phyloP scores from a whole-genome alignment of 1,140 invertebrate genomes.

The Nasonia longicornis region DNA sequence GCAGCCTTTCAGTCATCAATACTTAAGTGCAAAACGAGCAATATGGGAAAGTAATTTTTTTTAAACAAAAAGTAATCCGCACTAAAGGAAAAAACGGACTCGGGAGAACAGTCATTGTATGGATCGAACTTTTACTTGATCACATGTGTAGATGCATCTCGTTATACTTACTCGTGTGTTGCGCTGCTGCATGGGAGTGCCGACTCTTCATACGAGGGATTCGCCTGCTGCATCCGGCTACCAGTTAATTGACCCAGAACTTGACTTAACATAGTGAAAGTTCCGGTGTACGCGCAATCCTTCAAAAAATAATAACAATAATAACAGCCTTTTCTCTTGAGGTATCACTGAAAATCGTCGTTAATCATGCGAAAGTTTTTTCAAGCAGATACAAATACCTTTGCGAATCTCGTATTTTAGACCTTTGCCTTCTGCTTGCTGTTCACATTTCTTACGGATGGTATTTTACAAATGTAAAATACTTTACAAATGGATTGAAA shows the following conservation, averaged over 20 bases:
- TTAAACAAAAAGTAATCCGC: not conserved
- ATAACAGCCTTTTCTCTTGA: not conserved
- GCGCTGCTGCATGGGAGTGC: conserved; percentile 47
- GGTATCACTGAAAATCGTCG: not conserved
- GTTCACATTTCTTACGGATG: too few species aligned
- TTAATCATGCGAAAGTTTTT: conserved; percentile 2
- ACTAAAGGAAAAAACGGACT: not conserved
- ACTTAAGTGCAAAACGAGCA: not conserved
- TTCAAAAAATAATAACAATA: conserved; percentile 30
- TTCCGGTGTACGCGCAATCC: conserved; percentile 48
- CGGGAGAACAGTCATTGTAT: not conserved
- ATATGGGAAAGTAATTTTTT: not conserved
- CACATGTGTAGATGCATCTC: conserved; percentile 41
- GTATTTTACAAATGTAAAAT: too few species aligned
- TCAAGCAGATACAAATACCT: not conserved
- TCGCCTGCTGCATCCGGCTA: conserved; percentile 39
- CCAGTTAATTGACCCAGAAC: conserved; percentile 65
- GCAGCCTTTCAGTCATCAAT: not conserved
- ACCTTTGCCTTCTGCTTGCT: too few species aligned
- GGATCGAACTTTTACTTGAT: conserved; percentile 20
- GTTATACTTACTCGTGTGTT: conserved; percentile 50
- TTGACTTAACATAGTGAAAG: conserved; percentile 61
- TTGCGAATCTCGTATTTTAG: too few species aligned
- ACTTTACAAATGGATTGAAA: too few species aligned
- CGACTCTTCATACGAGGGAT: conserved; percentile 33